A percentile compares a stretch with the other conserved stretches of the same genome.
Evolutionary conservation across 2,113 vertebrate species (phyloP).

Genomic region (Phalacrocorax pelagicus): DNA sequence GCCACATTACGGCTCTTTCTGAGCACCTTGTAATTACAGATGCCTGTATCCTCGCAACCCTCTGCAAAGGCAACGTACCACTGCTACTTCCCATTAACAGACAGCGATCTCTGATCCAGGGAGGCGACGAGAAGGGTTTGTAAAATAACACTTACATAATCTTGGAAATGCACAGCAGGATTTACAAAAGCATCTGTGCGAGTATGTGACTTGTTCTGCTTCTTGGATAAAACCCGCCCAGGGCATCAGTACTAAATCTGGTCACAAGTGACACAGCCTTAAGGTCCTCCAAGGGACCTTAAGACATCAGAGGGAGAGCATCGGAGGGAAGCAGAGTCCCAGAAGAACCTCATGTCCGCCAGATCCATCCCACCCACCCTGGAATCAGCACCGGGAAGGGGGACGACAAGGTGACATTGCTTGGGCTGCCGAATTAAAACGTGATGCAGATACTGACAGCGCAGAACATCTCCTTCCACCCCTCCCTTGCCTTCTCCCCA

Average conservation of each 20-base stretch:
- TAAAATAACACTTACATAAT: not conserved
- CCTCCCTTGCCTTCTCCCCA: not conserved
- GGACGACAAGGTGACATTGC: not conserved
- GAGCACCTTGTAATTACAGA: not conserved
- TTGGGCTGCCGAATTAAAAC: not conserved
- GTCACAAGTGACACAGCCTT: not conserved
- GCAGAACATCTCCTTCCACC: not conserved
- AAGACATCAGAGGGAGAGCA: not conserved
- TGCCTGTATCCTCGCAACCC: not conserved
- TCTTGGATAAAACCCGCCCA: not conserved
- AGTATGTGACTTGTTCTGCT: not conserved
- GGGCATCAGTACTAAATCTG: not conserved
- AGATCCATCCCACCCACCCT: not conserved
- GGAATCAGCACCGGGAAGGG: accelerated
- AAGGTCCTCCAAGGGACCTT: not conserved
- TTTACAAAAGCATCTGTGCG: not conserved
- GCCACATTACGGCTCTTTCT: not conserved
- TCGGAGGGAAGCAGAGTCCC: not conserved
- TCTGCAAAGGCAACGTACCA: not conserved
- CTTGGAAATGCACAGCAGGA: not conserved
- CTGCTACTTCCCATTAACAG: not conserved
- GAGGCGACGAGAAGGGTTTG: not conserved
- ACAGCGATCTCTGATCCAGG: not conserved
- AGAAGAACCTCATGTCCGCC: not conserved
- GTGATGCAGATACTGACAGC: accelerated